These are phyloP conservation scores for Neelides sp. DNA, from an alignment of 1,140 invertebrate genomes.

Conservation along the genomic window DNA sequence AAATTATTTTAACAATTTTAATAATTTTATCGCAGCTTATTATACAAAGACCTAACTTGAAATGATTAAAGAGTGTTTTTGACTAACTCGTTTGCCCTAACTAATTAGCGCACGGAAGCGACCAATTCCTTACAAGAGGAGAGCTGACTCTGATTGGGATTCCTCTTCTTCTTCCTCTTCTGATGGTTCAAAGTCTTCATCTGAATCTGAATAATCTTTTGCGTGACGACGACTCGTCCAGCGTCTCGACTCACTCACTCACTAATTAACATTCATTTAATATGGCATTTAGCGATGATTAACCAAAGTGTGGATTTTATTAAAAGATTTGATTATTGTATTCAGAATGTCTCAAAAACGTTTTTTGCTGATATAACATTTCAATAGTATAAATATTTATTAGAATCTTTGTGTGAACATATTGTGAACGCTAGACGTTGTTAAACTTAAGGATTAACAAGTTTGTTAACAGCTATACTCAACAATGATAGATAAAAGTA, in stretches of 20 bases:
- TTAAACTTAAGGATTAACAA: no score
- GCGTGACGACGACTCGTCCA: slow-evolving; percentile 5
- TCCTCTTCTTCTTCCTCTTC: slow-evolving; percentile 20
- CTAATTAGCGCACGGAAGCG: slow-evolving; percentile 66
- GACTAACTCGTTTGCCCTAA: neutral
- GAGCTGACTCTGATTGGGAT: slow-evolving; percentile 22
- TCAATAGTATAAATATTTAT: no score
- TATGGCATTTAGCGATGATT: no score
- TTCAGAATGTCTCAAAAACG: no score
- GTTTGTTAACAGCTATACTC: no score
- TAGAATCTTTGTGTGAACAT: no score
- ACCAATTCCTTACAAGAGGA: slow-evolving; percentile 72
- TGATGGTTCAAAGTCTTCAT: slow-evolving; percentile 14
- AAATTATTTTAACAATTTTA: neutral
- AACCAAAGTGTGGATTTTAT: no score
- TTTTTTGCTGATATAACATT: no score
- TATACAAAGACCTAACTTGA: neutral
- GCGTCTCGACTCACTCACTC: neutral
- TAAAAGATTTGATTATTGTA: no score
- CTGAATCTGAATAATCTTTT: no score
- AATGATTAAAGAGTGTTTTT: neutral
- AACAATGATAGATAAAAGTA: no score
- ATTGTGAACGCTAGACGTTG: no score
- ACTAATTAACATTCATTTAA: neutral
- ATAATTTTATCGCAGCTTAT: neutral